Conservation (phyloP, 2,888 invertebrate species). For the Ennomos fuscantarius region DNA sequence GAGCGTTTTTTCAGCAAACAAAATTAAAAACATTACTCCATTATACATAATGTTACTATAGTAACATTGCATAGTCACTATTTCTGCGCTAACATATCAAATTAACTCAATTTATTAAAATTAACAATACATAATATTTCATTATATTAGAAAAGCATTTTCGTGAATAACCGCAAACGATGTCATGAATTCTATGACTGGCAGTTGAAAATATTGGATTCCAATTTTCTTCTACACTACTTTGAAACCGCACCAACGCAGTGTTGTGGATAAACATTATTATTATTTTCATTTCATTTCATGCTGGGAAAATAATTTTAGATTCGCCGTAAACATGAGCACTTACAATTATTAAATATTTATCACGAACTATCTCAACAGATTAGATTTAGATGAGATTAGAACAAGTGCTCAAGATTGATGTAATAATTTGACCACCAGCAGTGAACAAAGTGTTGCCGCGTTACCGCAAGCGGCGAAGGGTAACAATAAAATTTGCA, state of each 20-base stretch:
- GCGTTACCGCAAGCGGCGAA: slow-evolving; percentile 11
- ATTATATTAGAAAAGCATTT: too few relatives aligned
- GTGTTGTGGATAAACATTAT: too few relatives aligned
- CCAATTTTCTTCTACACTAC: slow-evolving; percentile 17
- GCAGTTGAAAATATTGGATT: slow-evolving; percentile 11
- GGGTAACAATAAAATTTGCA: slow-evolving; percentile 31
- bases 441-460: slow-evolving; percentile 11
- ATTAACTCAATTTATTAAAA: too few relatives aligned
- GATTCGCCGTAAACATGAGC: not conserved
- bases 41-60: too few relatives aligned
- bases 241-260: slow-evolving; percentile 11
- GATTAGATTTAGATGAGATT: too few relatives aligned
- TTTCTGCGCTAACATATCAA: too few relatives aligned
- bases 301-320: not conserved
- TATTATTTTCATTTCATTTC: slow-evolving; percentile 1
- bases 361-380: slow-evolving; percentile 1
- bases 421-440: slow-evolving; percentile 18
- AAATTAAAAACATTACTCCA: too few relatives aligned
- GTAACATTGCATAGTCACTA: too few relatives aligned
- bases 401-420: slow-evolving; percentile 15
- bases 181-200: not conserved
- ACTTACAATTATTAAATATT: slow-evolving; percentile 7
- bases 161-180: too few relatives aligned
- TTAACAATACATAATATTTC: too few relatives aligned
- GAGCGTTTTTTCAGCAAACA: too few relatives aligned